Evolutionary conservation across 2,888 invertebrate genomes (phyloP), one percentile per base, ranked within the genome.

Genomic region (Macrosoma leucophasiata): DNA sequence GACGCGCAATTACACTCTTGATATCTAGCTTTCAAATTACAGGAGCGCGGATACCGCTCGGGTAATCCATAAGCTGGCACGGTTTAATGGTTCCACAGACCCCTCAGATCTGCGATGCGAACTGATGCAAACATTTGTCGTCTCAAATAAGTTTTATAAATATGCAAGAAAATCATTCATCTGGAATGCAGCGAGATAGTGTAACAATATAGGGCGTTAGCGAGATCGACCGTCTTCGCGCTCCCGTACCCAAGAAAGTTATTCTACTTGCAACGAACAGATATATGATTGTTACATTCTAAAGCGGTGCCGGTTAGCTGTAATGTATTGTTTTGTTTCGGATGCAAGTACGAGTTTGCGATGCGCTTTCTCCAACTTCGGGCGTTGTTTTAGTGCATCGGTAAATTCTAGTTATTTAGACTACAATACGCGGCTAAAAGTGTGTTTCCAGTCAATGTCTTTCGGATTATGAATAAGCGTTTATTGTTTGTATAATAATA

Each of bases 151-250:
- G 39, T 40, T 40, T 40, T 38, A 31, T 24, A 29, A 29, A 38
- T 33, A 39, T 41, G 38, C 36, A 35, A 40, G 36, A 26, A 34
- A 46, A 41, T 65, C 63, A 54, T 66, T 74, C 73, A 67, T 55
- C 63, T 70, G 67, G 72, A 75, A 77, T 61, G 59, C 54, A 52
- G 52, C 52, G 58, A 71, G 75, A 75, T 76, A 71, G 64, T 59
- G 56, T 59, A 62, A 62, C 59, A 66, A 67, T 68, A 67, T 62
- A 62, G 66, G 56, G 57, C 61, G 65, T 64, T 65, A 56, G 62
- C 60, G 67, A 65, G 55, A 47, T 48, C 46, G 60, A 65, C 59
- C 57, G 60, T 55, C 58, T 60, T 62, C 58, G 55, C 62, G 57
- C 53, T 65, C 62, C 62, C 58, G 54, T 60, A 59, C 55, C 54